These are phyloP conservation scores for Cephalopholis sonnerati DNA, from an alignment of 2,113 vertebrate genomes.

Conservation along the genomic window DNA sequence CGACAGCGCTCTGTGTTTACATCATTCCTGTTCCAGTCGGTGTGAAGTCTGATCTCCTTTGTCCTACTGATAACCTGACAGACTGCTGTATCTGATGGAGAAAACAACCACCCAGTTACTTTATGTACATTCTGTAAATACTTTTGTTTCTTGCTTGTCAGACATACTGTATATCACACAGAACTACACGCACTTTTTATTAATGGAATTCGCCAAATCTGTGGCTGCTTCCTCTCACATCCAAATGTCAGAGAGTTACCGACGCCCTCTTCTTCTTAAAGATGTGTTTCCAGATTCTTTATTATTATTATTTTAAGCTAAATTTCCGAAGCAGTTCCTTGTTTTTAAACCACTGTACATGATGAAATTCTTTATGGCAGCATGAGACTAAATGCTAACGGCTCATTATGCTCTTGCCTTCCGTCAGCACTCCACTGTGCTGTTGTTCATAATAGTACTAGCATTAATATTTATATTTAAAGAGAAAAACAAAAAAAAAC, in stretches of 20 bases:
- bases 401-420: conserved; percentile 41
- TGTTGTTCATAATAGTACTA: conserved; percentile 32
- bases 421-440: conserved; percentile 40
- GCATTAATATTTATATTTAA: conserved; percentile 65
- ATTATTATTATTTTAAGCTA: conserved; percentile 28
- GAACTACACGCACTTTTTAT: conserved; percentile 70
- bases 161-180: conserved; percentile 29
- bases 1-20: neutral
- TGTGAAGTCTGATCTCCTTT: conserved; percentile 12
- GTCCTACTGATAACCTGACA: conserved; percentile 36
- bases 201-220: conserved; percentile 58
- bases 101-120: conserved; percentile 20
- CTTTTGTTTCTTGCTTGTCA: conserved; percentile 29
- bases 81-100: conserved; percentile 22
- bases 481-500: conserved; percentile 23
- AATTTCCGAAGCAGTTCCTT: conserved; percentile 50
- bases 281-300: conserved; percentile 19
- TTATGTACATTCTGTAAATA: conserved; percentile 74
- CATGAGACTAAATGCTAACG: conserved; percentile 31
- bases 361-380: conserved; percentile 38
- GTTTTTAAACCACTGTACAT: conserved; percentile 41
- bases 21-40: conserved; percentile 8
- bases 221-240: conserved; percentile 50
- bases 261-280: conserved; percentile 37
- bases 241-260: conserved; percentile 33